A percentile compares a stretch with the other conserved stretches of the same genome.
phyloP scores from a whole-genome alignment of 2,888 invertebrate species.

The Lomographa bimaculata region DNA sequence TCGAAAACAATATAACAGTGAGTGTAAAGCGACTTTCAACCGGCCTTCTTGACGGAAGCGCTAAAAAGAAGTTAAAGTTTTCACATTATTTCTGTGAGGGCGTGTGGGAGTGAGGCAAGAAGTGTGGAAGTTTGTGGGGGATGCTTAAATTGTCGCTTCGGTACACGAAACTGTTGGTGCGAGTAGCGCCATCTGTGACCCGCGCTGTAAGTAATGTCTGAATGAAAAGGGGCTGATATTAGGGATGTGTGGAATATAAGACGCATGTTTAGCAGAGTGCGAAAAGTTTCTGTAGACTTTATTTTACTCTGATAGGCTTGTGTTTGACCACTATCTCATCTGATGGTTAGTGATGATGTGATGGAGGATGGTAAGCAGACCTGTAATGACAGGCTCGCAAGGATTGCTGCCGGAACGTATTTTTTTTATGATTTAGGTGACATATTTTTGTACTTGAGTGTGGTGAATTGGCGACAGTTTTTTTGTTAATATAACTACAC shows the following conservation, averaged over 20 bases:
- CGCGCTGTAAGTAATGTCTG: slow-evolving; percentile 44
- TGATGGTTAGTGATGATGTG: too few species aligned
- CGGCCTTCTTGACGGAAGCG: slow-evolving; percentile 42
- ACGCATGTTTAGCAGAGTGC: slow-evolving; percentile 18
- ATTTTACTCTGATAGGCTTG: too few species aligned
- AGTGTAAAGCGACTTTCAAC: slow-evolving; percentile 55
- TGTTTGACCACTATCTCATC: too few species aligned
- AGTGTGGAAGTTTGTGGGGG: slow-evolving; percentile 55
- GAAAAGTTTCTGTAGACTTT: slow-evolving; percentile 14
- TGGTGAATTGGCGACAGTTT: too few species aligned
- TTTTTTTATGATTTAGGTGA: too few species aligned
- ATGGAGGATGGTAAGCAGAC: too few species aligned
- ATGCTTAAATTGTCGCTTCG: slow-evolving; percentile 61
- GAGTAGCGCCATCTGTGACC: slow-evolving; percentile 55
- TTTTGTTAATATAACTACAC: too few species aligned
- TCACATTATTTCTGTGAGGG: slow-evolving; percentile 61
- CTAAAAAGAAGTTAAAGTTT: slow-evolving; percentile 60
- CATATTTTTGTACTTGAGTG: too few species aligned
- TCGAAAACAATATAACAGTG: too few species aligned
- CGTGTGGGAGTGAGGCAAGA: slow-evolving; percentile 42
- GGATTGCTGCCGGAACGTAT: too few species aligned
- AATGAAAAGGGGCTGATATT: slow-evolving; percentile 42
- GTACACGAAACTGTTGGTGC: slow-evolving; percentile 46
- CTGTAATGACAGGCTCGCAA: too few species aligned
- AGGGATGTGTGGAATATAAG: slow-evolving; percentile 20